Percentiles rank a stretch among this genome's conserved stretches.
These are phyloP conservation scores for Abrostola triplasia DNA, from an alignment of 2,888 invertebrate species.

Conservation along the genomic window DNA sequence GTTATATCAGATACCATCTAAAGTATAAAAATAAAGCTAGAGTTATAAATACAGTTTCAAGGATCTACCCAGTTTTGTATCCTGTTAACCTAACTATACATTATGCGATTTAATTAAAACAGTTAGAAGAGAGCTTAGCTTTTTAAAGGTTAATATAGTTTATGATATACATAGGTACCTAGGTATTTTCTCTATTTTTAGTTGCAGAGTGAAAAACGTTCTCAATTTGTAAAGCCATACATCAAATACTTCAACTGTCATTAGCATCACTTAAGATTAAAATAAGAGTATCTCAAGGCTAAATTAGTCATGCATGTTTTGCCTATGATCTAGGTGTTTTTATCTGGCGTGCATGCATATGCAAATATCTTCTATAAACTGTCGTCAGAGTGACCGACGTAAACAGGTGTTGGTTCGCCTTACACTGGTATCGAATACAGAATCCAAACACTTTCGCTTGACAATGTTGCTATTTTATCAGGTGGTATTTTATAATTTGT, in stretches of 20 bases:
- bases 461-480: constrained; percentile 52
- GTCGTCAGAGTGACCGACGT: constrained; percentile 58
- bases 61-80: not conserved
- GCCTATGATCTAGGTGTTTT: constrained; percentile 71
- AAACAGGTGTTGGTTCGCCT: constrained; percentile 68
- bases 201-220: constrained; percentile 14
- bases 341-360: constrained; percentile 73
- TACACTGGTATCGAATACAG: constrained; percentile 57
- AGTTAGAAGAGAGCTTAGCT: too few relatives aligned
- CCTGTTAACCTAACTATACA: too few relatives aligned
- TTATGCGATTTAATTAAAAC: too few relatives aligned
- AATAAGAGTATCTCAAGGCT: constrained; percentile 54
- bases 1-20: constrained; percentile 44
- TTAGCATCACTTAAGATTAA: constrained; percentile 60
- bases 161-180: not conserved
- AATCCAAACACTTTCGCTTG: constrained; percentile 55
- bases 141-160: not conserved
- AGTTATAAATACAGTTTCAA: constrained; percentile 12
- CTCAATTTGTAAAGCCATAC: constrained; percentile 19
- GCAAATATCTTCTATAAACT: constrained; percentile 75
- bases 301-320: constrained; percentile 75
- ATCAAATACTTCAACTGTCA: constrained; percentile 41
- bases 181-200: not conserved
- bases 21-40: constrained; percentile 37
- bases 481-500: constrained; percentile 39